Base-by-base conservation (phyloP, 2,113 vertebrate species). In the Syngnathus floridae region DNA sequence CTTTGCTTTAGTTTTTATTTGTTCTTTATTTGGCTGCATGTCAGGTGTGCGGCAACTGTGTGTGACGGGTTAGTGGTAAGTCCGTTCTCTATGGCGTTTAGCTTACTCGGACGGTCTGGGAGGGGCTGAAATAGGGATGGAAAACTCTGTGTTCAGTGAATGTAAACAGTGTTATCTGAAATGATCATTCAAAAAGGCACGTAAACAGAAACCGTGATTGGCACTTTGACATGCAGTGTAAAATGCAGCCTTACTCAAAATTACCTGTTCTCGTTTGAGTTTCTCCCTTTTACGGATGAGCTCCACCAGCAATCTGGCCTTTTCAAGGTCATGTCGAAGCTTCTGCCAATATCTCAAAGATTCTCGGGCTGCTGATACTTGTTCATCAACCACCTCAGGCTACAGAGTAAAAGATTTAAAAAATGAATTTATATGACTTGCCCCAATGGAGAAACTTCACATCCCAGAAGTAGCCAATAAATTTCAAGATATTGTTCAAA, bases 341-440 rank as follows among this genome's bases (percentile, higher is more conserved):
- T 98, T 99, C 82, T 99, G 96, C 96, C 96, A 99, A 78, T 97
- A 98, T 68, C 96, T 97, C 77, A 98, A 88, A 64, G 98, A 93
- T 57, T 97, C 93, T 86, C 94, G 94, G 64, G 96, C 94, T 0
- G 95, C 95, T 31, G 91, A 95, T 16, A 93, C 92, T 86, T 96
- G 95, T 81, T 96, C 93, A n/a, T 97, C 22, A 55, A 55, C 92
- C 73, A 95, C 93, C 71, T 96, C 95, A 66, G 92, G 91, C 96
- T 99, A 82, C 2, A 76, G 69, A 60, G 38, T 12, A 69, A 21
- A 66, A 65, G 0, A 65, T 7, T 26, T 51, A 54, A 54, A 14
- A 55, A 55, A 31, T 5, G 22, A 13, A 4, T 55, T 55, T 31
- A 55, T 54, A 26, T 12, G 17, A 9, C 21, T 21, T 6, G 21